phyloP scores from a whole-genome alignment of 2,888 invertebrate species.

The Xestobium rufovillosum region DNA sequence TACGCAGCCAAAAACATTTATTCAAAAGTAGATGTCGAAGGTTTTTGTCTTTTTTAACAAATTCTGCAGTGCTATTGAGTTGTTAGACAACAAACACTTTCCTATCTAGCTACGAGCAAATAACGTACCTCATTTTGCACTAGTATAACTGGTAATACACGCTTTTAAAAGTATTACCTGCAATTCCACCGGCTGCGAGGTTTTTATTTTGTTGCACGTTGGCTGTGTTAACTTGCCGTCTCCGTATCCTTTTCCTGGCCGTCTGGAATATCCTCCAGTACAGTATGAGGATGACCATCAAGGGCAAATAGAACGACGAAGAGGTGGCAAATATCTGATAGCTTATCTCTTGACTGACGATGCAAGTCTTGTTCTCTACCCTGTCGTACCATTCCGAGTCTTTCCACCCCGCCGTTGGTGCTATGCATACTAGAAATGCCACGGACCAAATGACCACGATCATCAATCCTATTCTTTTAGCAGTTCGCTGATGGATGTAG shows the following conservation, averaged over 20 bases:
- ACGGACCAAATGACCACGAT: constrained; percentile 78
- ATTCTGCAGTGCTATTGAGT: no score
- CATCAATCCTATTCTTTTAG: constrained; percentile 69
- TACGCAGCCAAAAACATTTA: no score
- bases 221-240: constrained; percentile 51
- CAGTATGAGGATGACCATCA: constrained; percentile 77
- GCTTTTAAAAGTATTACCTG: constrained; percentile 26
- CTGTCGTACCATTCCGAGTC: constrained; percentile 53
- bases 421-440: constrained; percentile 77
- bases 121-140: no score
- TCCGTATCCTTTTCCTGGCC: constrained; percentile 76
- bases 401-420: constrained; percentile 82
- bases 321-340: constrained; percentile 86
- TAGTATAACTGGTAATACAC: no score
- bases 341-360: constrained; percentile 78
- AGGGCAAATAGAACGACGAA: constrained; percentile 85
- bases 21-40: no score
- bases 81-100: no score
- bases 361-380: constrained; percentile 59
- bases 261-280: constrained; percentile 90
- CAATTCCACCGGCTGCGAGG: constrained; percentile 45
- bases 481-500: constrained; percentile 78
- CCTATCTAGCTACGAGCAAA: no score
- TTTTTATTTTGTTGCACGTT: constrained; percentile 37
- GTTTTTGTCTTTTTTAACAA: no score